These are phyloP conservation scores for Amphimallon solstitiale DNA, from an alignment of 2,888 invertebrate species.

Conservation along the genomic window DNA sequence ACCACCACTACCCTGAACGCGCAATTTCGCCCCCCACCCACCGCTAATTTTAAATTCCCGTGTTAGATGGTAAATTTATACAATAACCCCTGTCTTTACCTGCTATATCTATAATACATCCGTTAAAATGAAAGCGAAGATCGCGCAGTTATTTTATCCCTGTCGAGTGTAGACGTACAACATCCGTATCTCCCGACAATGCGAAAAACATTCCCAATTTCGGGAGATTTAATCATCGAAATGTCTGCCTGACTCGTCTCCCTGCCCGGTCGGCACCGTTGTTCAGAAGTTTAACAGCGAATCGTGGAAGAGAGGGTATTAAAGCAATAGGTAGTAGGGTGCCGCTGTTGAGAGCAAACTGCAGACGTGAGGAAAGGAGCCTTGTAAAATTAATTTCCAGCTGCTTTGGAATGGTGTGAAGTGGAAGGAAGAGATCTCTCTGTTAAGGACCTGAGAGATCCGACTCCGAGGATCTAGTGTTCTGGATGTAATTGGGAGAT, in stretches of 20 bases:
- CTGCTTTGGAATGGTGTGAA: neutral
- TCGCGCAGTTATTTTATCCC: no score
- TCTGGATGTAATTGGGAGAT: conserved; percentile 7
- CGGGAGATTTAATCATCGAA: no score
- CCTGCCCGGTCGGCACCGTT: neutral
- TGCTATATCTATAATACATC: no score
- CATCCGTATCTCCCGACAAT: no score
- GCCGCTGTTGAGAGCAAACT: neutral
- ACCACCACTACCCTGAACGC: no score
- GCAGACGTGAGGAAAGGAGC: neutral
- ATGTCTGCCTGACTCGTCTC: neutral
- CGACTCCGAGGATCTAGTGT: neutral
- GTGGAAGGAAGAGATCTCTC: conserved; percentile 1
- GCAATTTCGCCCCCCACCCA: no score
- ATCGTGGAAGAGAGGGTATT: conserved; percentile 1
- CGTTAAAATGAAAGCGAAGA: no score
- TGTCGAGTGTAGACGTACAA: no score
- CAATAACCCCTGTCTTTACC: no score
- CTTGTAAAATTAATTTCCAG: conserved; percentile 10
- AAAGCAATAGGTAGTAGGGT: neutral
- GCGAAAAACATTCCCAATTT: no score
- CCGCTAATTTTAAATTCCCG: no score
- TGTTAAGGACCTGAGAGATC: neutral
- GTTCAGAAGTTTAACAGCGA: neutral
- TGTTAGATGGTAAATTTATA: no score